These are phyloP conservation scores for Pempheris klunzingeri DNA, from an alignment of 2,797 vertebrate genomes.

Conservation along the genomic window DNA sequence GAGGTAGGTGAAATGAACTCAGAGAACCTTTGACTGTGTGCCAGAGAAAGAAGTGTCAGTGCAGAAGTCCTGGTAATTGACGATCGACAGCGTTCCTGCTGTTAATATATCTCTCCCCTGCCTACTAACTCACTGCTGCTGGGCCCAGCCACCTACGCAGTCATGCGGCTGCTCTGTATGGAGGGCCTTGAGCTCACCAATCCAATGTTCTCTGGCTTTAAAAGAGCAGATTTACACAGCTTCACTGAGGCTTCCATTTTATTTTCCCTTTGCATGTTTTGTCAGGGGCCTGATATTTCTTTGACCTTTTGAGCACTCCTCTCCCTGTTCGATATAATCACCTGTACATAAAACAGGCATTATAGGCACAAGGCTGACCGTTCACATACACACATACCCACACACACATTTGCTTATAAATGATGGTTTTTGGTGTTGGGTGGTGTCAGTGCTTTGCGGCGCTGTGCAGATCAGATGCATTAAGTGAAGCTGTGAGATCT, in stretches of 20 bases:
- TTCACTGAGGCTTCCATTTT: slow-evolving; percentile 29
- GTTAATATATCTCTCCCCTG: slow-evolving; percentile 44
- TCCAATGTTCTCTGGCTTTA: slow-evolving; percentile 45
- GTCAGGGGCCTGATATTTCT: slow-evolving; percentile 29
- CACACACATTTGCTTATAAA: background rate
- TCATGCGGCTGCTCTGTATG: slow-evolving; percentile 39
- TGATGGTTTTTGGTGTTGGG: slow-evolving; percentile 10
- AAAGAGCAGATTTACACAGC: slow-evolving; percentile 52
- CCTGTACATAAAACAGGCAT: background rate
- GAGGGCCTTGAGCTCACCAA: slow-evolving; percentile 60
- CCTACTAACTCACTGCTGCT: slow-evolving; percentile 22
- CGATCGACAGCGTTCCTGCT: slow-evolving; percentile 34
- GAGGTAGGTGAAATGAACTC: slow-evolving; percentile 44
- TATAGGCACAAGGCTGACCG: slow-evolving; percentile 1
- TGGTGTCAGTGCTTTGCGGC: slow-evolving; percentile 9
- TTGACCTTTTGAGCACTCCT: slow-evolving; percentile 35
- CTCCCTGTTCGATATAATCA: slow-evolving; percentile 9
- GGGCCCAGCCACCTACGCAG: slow-evolving; percentile 58
- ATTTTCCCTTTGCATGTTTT: slow-evolving; percentile 17
- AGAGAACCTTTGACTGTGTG: slow-evolving; percentile 41
- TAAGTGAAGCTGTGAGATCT: slow-evolving; percentile 44
- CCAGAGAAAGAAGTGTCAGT: slow-evolving; percentile 41
- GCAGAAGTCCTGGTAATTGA: slow-evolving; percentile 60
- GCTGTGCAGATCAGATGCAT: slow-evolving; percentile 43
- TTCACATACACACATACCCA: slow-evolving; percentile 5